Evolutionary conservation across 2,113 vertebrate species (phyloP).

Genomic region (Menura novaehollandiae): DNA sequence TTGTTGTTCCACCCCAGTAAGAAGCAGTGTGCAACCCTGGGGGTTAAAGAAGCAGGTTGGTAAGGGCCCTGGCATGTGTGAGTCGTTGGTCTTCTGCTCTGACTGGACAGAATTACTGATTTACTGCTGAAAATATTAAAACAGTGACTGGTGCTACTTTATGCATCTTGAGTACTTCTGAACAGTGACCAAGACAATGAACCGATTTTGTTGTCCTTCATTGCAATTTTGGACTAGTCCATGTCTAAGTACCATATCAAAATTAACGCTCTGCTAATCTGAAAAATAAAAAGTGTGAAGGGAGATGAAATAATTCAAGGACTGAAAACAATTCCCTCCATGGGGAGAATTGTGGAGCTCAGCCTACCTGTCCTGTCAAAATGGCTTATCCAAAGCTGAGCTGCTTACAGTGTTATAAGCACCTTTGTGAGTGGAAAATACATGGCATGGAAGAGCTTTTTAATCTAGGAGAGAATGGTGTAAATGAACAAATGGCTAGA

Average conservation of each 20-base stretch:
- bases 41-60: neutral
- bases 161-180: neutral
- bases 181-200: neutral
- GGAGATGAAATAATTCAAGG: neutral
- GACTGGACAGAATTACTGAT: neutral
- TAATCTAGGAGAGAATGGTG: neutral
- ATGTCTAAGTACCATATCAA: neutral
- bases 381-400: neutral
- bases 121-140: neutral
- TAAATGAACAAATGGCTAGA: neutral
- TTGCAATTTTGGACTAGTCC: neutral
- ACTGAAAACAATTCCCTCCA: neutral
- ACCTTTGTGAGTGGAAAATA: neutral
- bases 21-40: neutral
- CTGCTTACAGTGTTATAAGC: neutral
- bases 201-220: neutral
- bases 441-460: neutral
- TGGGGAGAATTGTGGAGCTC: neutral
- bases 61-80: neutral
- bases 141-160: neutral
- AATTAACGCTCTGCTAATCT: neutral
- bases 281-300: neutral
- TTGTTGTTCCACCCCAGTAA: neutral
- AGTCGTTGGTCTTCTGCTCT: neutral
- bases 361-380: neutral